These are phyloP conservation scores for Hoplodrina ambigua DNA, from an alignment of 2,888 invertebrate genomes.

Conservation along the genomic window DNA sequence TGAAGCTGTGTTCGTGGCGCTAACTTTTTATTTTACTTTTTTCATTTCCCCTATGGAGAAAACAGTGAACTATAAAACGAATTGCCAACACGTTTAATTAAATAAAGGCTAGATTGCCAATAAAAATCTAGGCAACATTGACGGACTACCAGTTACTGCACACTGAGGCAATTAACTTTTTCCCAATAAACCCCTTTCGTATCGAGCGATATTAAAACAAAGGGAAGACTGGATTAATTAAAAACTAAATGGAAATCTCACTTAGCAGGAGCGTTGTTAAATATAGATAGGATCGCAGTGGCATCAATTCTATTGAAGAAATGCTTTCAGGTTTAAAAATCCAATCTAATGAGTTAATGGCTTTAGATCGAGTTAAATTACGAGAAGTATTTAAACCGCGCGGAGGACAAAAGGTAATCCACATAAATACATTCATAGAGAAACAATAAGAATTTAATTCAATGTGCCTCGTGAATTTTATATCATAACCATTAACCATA, in stretches of 20 bases:
- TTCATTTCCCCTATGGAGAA: constrained; percentile 9
- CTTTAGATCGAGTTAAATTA: neutral
- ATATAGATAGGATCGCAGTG: neutral
- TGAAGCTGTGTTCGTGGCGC: neutral
- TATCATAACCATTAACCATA: neutral
- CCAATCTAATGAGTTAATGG: neutral
- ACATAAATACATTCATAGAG: neutral
- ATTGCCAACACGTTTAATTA: constrained; percentile 18
- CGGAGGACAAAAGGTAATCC: neutral
- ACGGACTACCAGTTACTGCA: constrained; percentile 11
- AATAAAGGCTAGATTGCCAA: constrained; percentile 10
- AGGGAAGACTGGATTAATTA: constrained; percentile 14
- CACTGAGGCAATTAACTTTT: constrained; percentile 22
- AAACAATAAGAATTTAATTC: neutral
- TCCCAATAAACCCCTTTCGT: constrained; percentile 10
- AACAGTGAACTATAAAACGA: constrained; percentile 10
- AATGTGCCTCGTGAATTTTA: neutral
- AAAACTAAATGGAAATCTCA: constrained; percentile 27
- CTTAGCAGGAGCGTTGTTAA: neutral
- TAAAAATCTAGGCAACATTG: constrained; percentile 17
- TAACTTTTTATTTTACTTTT: neutral
- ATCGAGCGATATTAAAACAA: constrained; percentile 7
- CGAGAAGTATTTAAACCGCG: neutral
- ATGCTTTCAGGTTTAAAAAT: neutral
- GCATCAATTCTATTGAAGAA: neutral